phyloP scores from a whole-genome alignment of 1,140 invertebrate species.

The Eubasilissa regina region DNA sequence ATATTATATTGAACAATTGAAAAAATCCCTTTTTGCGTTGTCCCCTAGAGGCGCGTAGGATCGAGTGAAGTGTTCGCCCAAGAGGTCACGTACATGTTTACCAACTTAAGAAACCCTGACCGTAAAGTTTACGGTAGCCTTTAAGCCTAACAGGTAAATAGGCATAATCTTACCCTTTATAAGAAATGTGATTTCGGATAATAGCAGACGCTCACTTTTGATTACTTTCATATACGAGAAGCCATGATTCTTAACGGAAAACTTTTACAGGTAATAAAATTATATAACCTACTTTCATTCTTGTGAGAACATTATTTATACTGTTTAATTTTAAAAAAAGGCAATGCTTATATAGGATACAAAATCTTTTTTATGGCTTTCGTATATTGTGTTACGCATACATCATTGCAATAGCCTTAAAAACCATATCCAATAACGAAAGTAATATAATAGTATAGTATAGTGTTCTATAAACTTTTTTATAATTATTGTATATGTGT shows the following conservation, averaged over 20 bases:
- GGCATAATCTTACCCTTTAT: conserved; percentile 34
- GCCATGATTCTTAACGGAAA: conserved; percentile 20
- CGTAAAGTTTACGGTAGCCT: conserved; percentile 36
- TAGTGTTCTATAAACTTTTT: no score
- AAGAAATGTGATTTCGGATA: conserved; percentile 35
- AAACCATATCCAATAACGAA: no score
- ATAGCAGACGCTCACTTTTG: conserved; percentile 37
- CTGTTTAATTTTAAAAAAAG: no score
- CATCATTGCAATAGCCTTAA: no score
- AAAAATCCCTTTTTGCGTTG: conserved; percentile 4
- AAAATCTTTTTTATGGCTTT: no score
- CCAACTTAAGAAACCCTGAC: conserved; percentile 34
- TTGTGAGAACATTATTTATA: no score
- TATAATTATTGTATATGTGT: no score
- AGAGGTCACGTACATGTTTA: conserved; percentile 33
- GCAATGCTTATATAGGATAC: no score
- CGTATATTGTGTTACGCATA: no score
- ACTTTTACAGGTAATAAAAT: conserved; percentile 23
- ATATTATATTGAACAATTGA: no score
- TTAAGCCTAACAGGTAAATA: conserved; percentile 39
- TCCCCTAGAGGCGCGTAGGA: neutral
- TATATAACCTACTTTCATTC: neutral
- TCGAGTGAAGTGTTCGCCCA: neutral
- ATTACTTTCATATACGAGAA: conserved; percentile 35
- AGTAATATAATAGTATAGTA: no score